A percentile compares a stretch with the other conserved stretches of the same genome.
Evolutionary conservation across 2,888 invertebrate species (phyloP).

Genomic region (Patella caerulea): DNA sequence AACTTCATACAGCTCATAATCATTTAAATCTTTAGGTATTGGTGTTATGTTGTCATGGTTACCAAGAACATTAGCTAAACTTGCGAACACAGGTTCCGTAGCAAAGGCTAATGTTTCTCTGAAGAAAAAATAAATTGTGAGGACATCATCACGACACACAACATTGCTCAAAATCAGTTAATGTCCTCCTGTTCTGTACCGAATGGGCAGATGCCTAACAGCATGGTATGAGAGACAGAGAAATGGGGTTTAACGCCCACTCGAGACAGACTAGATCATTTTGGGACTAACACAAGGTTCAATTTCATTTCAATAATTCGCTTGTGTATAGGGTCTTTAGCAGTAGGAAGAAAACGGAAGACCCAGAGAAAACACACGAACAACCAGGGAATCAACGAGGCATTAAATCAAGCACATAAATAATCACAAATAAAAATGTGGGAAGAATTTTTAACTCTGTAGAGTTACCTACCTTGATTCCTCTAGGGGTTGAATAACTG

Average conservation of each 20-base stretch:
- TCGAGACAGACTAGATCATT: too few species aligned
- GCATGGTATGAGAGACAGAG: too few species aligned
- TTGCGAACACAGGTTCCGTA: slow-evolving; percentile 82
- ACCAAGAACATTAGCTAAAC: slow-evolving; percentile 90
- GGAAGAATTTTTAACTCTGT: not conserved
- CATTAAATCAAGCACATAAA: not conserved
- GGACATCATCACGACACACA: not conserved
- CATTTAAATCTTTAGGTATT: slow-evolving; percentile 79
- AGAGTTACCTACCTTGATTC: slow-evolving; percentile 74
- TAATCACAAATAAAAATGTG: not conserved
- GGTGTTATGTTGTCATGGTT: slow-evolving; percentile 84
- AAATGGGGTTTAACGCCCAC: too few species aligned
- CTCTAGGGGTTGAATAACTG: slow-evolving; percentile 95
- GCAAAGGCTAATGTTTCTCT: slow-evolving; percentile 81
- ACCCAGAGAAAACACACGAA: too few species aligned
- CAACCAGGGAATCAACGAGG: not conserved
- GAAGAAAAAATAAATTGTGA: slow-evolving; percentile 25
- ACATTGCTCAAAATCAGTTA: too few species aligned
- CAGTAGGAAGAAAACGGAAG: too few species aligned
- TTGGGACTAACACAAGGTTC: too few species aligned
- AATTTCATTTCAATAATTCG: too few species aligned
- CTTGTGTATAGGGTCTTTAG: too few species aligned
- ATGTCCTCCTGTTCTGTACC: not conserved
- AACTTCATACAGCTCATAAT: slow-evolving; percentile 90
- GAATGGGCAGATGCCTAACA: too few species aligned